Conservation (phyloP, 2,888 invertebrate species). For the Agrilus mali region DNA sequence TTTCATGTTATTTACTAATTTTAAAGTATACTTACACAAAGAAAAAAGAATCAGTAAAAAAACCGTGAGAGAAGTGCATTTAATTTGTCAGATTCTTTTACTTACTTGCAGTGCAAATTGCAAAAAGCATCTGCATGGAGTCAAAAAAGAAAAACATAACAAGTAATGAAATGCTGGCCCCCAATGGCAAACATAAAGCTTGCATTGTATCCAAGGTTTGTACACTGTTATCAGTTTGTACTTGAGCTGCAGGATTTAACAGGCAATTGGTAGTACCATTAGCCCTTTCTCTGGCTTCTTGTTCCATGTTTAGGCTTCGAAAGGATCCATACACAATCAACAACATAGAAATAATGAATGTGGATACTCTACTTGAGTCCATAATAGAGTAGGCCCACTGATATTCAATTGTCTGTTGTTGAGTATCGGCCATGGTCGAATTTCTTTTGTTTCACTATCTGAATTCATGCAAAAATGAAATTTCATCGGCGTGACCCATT, state of each 20-base stretch:
- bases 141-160: conserved; percentile 99
- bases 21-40: too few relatives aligned
- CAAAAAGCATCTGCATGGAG: conserved; percentile 93
- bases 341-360: conserved; percentile 93
- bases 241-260: conserved; percentile 27
- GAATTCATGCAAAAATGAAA: background rate
- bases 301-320: conserved; percentile 91
- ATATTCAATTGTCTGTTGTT: conserved; percentile 39
- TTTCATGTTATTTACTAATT: too few relatives aligned
- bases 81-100: conserved; percentile 15
- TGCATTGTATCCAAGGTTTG: conserved; percentile 96
- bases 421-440: conserved; percentile 14
- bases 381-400: conserved; percentile 91
- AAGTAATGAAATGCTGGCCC: conserved; percentile 88
- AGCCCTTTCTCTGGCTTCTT: conserved; percentile 70
- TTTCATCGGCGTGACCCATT: too few relatives aligned
- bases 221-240: conserved; percentile 37
- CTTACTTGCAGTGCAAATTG: conserved; percentile 94
- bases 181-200: conserved; percentile 89
- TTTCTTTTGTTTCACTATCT: conserved; percentile 6
- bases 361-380: conserved; percentile 94
- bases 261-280: conserved; percentile 35
- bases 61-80: too few relatives aligned
- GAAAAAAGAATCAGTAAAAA: too few relatives aligned
- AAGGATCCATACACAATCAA: conserved; percentile 96